Conservation (phyloP, 2,797 vertebrate species). For the Gymnoscopelus microlampas region DNA sequence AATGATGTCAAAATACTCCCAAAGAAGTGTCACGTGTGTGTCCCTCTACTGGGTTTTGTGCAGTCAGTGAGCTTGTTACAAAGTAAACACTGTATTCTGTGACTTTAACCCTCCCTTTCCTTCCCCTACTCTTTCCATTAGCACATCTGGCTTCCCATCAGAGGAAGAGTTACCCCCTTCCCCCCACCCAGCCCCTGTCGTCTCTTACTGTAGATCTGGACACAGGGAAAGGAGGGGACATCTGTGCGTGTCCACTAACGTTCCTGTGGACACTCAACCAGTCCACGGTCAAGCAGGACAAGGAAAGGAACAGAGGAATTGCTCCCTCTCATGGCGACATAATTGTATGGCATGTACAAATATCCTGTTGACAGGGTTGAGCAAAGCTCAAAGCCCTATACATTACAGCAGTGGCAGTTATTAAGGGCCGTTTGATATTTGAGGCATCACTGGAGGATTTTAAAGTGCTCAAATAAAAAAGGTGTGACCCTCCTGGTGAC, state of each 20-base stretch:
- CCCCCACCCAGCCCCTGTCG: neutral
- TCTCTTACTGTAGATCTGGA: slow-evolving; percentile 16
- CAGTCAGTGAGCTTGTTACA: slow-evolving; percentile 19
- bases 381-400: neutral
- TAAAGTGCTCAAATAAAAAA: no score
- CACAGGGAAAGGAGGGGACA: slow-evolving; percentile 48
- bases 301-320: slow-evolving; percentile 22
- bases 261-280: slow-evolving; percentile 36
- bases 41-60: slow-evolving; percentile 8
- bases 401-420: no score
- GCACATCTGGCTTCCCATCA: slow-evolving; percentile 50
- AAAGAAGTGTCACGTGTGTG: neutral
- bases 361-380: neutral
- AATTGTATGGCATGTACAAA: slow-evolving; percentile 18
- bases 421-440: no score
- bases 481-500: no score
- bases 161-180: slow-evolving; percentile 44
- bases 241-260: slow-evolving; percentile 43
- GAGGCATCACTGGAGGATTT: no score
- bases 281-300: slow-evolving; percentile 38
- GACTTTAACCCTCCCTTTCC: slow-evolving; percentile 56
- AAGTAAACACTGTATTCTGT: slow-evolving; percentile 37
- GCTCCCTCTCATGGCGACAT: slow-evolving; percentile 52
- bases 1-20: no score
- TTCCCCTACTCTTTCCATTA: slow-evolving; percentile 58